Evolutionary conservation across 2,113 vertebrate species (phyloP), one percentile per base, ranked within the genome.

Genomic region (Lutjanus erythropterus): DNA sequence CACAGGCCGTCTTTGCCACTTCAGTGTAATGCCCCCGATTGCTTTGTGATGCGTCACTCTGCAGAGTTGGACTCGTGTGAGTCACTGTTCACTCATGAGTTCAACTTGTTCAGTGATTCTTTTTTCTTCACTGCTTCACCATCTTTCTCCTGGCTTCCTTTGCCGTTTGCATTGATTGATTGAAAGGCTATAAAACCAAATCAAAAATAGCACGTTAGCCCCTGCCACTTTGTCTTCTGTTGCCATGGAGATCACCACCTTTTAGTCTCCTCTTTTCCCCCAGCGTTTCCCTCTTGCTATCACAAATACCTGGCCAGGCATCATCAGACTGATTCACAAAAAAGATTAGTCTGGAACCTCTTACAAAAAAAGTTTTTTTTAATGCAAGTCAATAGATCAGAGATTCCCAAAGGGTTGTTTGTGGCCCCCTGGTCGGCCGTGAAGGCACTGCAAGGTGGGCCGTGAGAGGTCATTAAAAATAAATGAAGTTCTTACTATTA

Each of bases 1-100:
- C 60, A 75, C 84, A 84, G 49, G 31, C 65, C 59, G 19, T 87
- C 80, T 41, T 35, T 78, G 60, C 59, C 82, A 83, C 79, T 81
- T 75, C 31, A 60, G 76, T 58, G 31, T 87, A 77, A 87, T 79
- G 76, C 49, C 2, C 33, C 0, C 23, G 41, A 71, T 71, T 66
- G 1, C 79, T 6, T 33, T 53, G 60, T 41, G 53, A 41, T 80
- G 78, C 47, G 61, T 83, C 78, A 81, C 9, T 4, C 18, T 56
- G 59, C 56, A 47, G 35, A 67, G 23, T 61, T 55, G 2, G 18
- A 50, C 44, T 55, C 68, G 29, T 68, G 46, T 80, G 78, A 78
- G 52, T 87, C 74, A 78, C 44, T 5, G 6, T 21, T 59, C 1
- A 3, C 42, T 71, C 35, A 35, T 68, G 53, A 49, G 39, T 59